Evolutionary conservation across 1,140 invertebrate species (phyloP), one percentile per base, ranked within the genome.

Genomic region (Drosophila kohkoa): DNA sequence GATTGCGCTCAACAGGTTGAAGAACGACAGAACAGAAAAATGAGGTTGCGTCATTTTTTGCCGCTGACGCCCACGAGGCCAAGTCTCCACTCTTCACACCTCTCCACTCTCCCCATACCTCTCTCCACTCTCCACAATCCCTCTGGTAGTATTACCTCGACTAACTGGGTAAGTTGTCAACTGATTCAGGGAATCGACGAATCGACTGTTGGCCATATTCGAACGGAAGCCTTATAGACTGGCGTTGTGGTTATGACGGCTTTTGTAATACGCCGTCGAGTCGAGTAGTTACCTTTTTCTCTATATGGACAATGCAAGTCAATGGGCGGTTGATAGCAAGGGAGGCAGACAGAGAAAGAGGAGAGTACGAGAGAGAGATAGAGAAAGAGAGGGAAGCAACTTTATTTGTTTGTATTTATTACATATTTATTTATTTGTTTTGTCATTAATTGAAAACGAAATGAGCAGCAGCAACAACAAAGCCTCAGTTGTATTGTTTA

Each of bases 361-460:
- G 3, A 25, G 20, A 16, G 16, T 16, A 16, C 3, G 20, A 25
- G 20, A 25, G 20, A 25, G 20, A 25, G 0, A 25, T 0, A 51
- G 25, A 11, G 51, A 25, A n/a, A 28, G 15, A 6, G 28, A 3
- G 45, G 10, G 13, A 13, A 10, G 8, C 30, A 11, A 46, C 35
- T 52, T 16, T 15, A 16, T 38, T 57, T 68, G 45, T 49, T 54
- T 63, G 49, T 43, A 49, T 58, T 62, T 69, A 72, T 69, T 57
- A 41, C 65, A 69, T 52, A 52, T 32, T 60, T 62, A 49, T 49
- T 59, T 75, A 43, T 69, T 74, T 62, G 57, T 75, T 63, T 52
- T 25, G 49, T 41, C 57, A 65, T 71, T 75, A 87, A 87, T 79
- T 81, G 82, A 87, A 87, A 86, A 69, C 75, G 75, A 81, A 81